Percentiles rank a stretch among this genome's conserved stretches.
phyloP scores from a whole-genome alignment of 1,140 invertebrate species.

The Papilio glaucus region DNA sequence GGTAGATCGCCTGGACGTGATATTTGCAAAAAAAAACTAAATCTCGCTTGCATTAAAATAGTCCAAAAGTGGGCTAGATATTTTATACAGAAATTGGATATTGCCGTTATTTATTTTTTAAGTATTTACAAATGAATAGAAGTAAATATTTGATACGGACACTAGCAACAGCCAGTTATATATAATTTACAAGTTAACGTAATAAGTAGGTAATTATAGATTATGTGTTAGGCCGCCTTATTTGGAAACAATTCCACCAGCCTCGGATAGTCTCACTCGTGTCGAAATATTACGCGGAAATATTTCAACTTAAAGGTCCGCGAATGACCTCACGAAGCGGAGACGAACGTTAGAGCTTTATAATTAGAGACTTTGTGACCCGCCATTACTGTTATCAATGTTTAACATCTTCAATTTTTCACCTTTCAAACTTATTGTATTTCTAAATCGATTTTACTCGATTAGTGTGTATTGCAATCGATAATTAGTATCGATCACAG shows the following conservation, averaged over 20 bases:
- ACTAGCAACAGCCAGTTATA: not conserved
- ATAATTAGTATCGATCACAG: no score
- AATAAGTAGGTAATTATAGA: not conserved
- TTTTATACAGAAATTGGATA: no score
- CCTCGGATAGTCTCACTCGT: not conserved
- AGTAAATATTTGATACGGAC: not conserved
- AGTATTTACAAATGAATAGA: not conserved
- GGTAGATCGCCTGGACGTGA: no score
- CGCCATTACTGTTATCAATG: conserved; percentile 31
- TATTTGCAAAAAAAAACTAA: no score
- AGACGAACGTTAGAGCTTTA: conserved; percentile 39
- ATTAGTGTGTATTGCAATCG: not conserved
- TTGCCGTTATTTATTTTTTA: no score
- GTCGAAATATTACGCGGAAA: conserved; percentile 46
- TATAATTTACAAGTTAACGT: not conserved
- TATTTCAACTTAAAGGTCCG: conserved; percentile 4
- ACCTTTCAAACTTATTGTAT: conserved; percentile 10
- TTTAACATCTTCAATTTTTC: conserved; percentile 32
- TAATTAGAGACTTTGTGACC: conserved; percentile 51
- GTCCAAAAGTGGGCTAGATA: no score
- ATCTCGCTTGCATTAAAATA: no score
- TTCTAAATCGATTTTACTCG: not conserved
- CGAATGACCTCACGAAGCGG: conserved; percentile 49
- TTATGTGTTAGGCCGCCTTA: not conserved
- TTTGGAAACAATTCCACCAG: conserved; percentile 24